A percentile compares a stretch with the other conserved stretches of the same genome.
Evolutionary conservation across 2,888 invertebrate species (phyloP).

Genomic region (Thereva nobilitata): DNA sequence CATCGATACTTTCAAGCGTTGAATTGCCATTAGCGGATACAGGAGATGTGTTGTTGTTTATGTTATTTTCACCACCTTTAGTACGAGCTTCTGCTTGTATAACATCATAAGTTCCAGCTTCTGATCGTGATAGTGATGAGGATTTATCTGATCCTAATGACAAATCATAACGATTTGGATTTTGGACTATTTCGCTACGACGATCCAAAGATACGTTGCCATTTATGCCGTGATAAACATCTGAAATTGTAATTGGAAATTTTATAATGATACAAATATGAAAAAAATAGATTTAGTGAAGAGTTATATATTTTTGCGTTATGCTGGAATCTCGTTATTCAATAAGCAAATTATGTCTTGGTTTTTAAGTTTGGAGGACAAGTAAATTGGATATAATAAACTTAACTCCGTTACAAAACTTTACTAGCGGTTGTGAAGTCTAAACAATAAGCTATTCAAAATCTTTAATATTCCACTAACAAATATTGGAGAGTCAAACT

Average conservation of each 20-base stretch:
- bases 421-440: no score
- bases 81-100: slow-evolving; percentile 56
- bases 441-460: no score
- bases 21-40: slow-evolving; percentile 21
- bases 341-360: no score
- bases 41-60: slow-evolving; percentile 12
- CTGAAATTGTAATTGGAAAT: slow-evolving; percentile 43
- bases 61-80: slow-evolving; percentile 43
- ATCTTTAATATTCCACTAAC: no score
- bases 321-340: no score
- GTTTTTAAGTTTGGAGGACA: no score
- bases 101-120: slow-evolving; percentile 57
- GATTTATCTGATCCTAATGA: slow-evolving; percentile 58
- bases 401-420: no score
- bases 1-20: slow-evolving; percentile 42
- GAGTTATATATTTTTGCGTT: no score
- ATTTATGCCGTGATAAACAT: slow-evolving; percentile 57
- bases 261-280: no score
- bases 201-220: slow-evolving; percentile 58
- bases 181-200: slow-evolving; percentile 51
- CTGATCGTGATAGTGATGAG: slow-evolving; percentile 56
- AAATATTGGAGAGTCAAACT: no score
- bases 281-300: no score
- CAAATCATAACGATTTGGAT: slow-evolving; percentile 54
- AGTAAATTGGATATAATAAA: no score